Evolutionary conservation across 2,113 vertebrate species (phyloP).

Genomic region (Pandion haliaetus): DNA sequence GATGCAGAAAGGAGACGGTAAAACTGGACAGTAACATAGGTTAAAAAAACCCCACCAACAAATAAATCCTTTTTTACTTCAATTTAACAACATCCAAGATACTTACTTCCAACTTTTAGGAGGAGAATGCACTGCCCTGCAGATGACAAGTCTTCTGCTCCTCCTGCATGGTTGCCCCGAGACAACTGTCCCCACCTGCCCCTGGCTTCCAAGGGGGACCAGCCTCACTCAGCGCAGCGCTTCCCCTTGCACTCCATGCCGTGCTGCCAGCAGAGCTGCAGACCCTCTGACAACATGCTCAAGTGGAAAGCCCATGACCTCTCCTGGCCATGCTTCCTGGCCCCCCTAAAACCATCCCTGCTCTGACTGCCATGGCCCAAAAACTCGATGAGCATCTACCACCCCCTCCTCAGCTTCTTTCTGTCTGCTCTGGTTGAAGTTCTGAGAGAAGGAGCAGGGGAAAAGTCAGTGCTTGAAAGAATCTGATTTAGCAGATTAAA

Average conservation of each 20-base stretch:
- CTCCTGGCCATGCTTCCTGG: background rate
- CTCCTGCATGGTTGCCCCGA: background rate
- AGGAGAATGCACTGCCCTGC: background rate
- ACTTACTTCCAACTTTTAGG: background rate
- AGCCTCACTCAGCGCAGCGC: background rate
- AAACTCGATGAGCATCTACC: background rate
- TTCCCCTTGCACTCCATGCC: accelerated
- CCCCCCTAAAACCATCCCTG: background rate
- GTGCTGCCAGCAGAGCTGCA: accelerated
- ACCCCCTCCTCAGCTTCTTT: background rate
- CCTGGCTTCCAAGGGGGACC: background rate
- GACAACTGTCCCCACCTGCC: background rate
- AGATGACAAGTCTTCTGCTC: background rate
- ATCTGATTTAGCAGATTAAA: background rate
- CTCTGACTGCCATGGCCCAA: background rate
- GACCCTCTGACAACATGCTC: background rate
- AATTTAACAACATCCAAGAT: background rate
- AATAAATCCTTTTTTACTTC: background rate
- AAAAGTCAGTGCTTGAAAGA: background rate
- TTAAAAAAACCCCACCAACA: background rate
- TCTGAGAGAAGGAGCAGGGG: background rate
- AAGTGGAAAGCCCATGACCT: accelerated
- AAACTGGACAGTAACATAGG: background rate
- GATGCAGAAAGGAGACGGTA: background rate
- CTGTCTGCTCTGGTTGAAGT: background rate